Evolutionary conservation across 2,113 vertebrate species (phyloP), one percentile per base, ranked within the genome.

Genomic region (Sylvilagus bachmani): DNA sequence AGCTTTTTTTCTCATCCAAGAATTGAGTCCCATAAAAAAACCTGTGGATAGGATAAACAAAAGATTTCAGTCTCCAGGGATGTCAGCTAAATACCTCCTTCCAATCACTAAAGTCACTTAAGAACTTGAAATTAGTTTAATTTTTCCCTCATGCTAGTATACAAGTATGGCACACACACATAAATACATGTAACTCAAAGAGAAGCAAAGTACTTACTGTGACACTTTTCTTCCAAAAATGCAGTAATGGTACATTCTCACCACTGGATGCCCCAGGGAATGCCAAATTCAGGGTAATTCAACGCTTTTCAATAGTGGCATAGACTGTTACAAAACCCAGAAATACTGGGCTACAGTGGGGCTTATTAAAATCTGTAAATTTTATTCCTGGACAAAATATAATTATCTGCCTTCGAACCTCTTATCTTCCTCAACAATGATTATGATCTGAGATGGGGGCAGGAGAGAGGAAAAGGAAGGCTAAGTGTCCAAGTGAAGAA

Each of bases 31-130:
- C 97, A 97, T 96, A 97, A 98, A 98, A 98, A 44, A 98, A 97
- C 97, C 96, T 98, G 96, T 49, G 90, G 96, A 98, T 74, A 98
- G 97, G 96, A 98, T 71, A 98, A 97, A 98, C 95, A 98, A 97
- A 97, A 98, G 91, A 98, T 97, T 97, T 98, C 95, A 97, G 96
- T 97, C 96, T 98, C 93, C 95, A 98, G 95, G 90, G 95, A 92
- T 96, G 85, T 94, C 94, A 98, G 73, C 66, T 97, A 97, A 95
- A 89, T 49, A 98, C 38, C 53, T 97, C 94, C 96, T 95, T 97
- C 94, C 94, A 97, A 97, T 82, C 97, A 97, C 75, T 96, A 96
- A 97, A 95, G 97, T 94, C 51, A 97, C 96, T 97, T 90, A 89
- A 95, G 86, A 97, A 95, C 71, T 91, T 94, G 90, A 96, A 93